Evolutionary conservation across 2,113 vertebrate genomes (phyloP), one percentile per base, ranked within the genome.

Genomic region (Rafetus swinhoei): DNA sequence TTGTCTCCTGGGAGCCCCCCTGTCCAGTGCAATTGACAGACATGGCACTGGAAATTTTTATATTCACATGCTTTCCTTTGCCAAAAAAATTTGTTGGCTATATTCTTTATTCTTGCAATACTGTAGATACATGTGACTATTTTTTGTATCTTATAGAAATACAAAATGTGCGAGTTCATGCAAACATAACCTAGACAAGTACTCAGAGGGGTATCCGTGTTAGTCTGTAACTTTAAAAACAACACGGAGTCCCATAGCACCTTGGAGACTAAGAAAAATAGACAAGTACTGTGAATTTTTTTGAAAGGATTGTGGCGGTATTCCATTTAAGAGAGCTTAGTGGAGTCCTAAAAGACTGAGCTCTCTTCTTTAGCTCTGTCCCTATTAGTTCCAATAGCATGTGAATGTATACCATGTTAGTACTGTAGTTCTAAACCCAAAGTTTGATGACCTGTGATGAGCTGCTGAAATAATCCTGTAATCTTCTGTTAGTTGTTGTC

Each of bases 391-490:
- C 57, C 83, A 77, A 0, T 10, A 86, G 27, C 13, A 84, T 59
- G 57, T 93, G 82, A 94, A 84, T 4, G 7, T 82, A 72, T 69
- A 62, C 9, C 3, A 15, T 85, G 92, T 92, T 59, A 87, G 3
- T 80, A 0, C 9, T 35, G 27, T 82, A 21, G 55, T 89, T 91
- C 72, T 82, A 87, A 93, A 86, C 59, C 90, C 85, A 56, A 79
- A 54, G 24, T 96, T 86, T 82, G 80, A 85, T 95, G 72, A 92
- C 62, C 85, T 93, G 4, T 92, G 83, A 81, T 80, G 94, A 93
- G 86, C 80, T 90, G 50, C n/a, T 77, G 85, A 94, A 96, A 93
- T 65, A 96, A 92, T 95, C 93, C 94, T 83, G 88, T 95, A 94
- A 95, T 92, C 88, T 95, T 87, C 88, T 93, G 82, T 88, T 91